These are phyloP conservation scores for Redunca redunca DNA, from an alignment of 2,113 vertebrate species.

Conservation along the genomic window DNA sequence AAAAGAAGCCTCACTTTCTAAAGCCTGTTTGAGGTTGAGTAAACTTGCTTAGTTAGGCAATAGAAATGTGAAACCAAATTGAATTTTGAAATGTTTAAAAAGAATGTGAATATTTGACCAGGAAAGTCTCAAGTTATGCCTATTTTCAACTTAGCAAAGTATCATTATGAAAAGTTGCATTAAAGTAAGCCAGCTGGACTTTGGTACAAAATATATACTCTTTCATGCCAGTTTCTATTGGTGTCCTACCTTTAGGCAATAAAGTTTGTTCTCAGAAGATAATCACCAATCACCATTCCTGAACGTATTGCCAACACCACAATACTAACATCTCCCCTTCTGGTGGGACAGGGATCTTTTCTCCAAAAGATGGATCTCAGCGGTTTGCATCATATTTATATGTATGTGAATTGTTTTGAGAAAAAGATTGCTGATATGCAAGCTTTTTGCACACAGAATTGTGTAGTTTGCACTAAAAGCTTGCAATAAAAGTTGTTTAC, in stretches of 20 bases:
- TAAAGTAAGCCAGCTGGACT: background rate
- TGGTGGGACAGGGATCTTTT: background rate
- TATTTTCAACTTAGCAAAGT: background rate
- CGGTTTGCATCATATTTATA: background rate
- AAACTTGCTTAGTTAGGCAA: background rate
- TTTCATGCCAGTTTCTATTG: background rate
- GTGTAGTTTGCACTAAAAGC: conserved; percentile 16
- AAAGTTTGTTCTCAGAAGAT: background rate
- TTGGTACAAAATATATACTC: background rate
- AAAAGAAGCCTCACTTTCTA: background rate
- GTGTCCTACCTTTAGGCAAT: background rate
- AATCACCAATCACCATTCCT: background rate
- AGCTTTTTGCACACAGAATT: conserved; percentile 7
- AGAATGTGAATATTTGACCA: background rate
- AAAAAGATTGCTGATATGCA: background rate
- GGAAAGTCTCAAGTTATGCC: background rate
- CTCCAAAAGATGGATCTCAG: background rate
- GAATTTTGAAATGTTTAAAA: background rate
- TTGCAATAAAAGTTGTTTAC: conserved; percentile 65
- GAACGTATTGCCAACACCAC: background rate
- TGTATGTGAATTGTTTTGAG: background rate
- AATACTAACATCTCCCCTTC: background rate
- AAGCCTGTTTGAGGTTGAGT: background rate
- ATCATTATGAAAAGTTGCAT: background rate
- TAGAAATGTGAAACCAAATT: background rate